Percentiles rank a stretch among this genome's conserved stretches.
phyloP scores from a whole-genome alignment of 2,797 vertebrate species.

The Carcharodon carcharias region DNA sequence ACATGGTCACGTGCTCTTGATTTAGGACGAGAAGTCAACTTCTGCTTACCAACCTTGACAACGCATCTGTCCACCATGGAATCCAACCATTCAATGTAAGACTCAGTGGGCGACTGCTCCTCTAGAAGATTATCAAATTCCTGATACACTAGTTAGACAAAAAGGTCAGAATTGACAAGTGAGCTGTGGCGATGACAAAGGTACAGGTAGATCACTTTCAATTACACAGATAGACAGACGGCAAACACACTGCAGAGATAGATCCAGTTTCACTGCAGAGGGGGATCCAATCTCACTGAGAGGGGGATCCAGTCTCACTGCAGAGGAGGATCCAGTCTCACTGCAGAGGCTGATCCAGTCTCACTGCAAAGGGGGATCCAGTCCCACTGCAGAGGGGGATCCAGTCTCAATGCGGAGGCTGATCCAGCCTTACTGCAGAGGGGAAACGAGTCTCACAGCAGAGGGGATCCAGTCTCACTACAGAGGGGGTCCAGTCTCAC shows the following conservation, averaged over 20 bases:
- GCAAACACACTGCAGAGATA: background rate
- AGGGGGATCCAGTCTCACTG: too few species aligned
- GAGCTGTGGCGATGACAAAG: background rate
- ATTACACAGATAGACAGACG: background rate
- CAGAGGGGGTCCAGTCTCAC: too few species aligned
- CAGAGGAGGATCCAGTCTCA: too few species aligned
- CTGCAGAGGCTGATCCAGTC: too few species aligned
- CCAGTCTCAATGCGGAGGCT: too few species aligned
- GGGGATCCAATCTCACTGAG: too few species aligned
- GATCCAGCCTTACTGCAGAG: too few species aligned
- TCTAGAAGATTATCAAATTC: constrained; percentile 94
- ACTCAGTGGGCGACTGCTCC: constrained; percentile 94
- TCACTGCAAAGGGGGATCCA: too few species aligned
- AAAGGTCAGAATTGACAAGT: background rate
- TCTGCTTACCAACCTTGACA: constrained; percentile 75
- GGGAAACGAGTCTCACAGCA: too few species aligned
- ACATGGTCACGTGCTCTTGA: background rate
- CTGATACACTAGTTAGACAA: constrained; percentile 77
- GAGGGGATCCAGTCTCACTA: too few species aligned
- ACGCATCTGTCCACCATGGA: constrained; percentile 98
- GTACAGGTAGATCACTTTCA: background rate
- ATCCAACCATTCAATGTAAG: constrained; percentile 95
- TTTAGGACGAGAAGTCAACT: background rate
- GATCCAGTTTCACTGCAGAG: background rate
- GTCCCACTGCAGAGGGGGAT: background rate